Evolutionary conservation across 2,888 invertebrate species (phyloP), one percentile per base, ranked within the genome.

Genomic region (Amphipyra tragopoginis): DNA sequence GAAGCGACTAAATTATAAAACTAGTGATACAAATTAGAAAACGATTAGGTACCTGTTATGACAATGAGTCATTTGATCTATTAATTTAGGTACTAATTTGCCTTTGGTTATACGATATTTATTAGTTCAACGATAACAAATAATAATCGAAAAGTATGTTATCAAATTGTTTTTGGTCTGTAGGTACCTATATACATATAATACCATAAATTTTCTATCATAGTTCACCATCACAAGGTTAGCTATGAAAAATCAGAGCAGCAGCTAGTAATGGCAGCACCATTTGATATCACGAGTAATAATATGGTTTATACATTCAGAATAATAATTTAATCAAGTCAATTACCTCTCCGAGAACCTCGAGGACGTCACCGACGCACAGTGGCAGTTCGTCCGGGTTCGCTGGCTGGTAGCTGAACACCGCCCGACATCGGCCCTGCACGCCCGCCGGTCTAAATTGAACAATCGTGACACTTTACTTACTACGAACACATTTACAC

Each of bases 321-420:
- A 36, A 36, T 36, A 36, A 36, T 36, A 36, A 36, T 34, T 34
- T 34, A 9, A 34, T 9, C 3, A 39, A 55, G 55, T 58, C 57
- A 13, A 59, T 77, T 85, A 93, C 94, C 96, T 99, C 98, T 75
- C 97, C 97, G 75, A 98, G 95, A 77, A 99, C 97, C 86, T 98
- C 98, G 74, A 99, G 97, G 26, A 98, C 95, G 92, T 99, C 99
- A 72, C 98, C 98, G 44, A 98, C 97, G 78, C 96, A 96, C 68
- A 99, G 95, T 74, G 96, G 96, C 77, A 99, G 93, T 91, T 99
- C 99, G 94, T 99, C 99, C 64, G 97, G 97, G 89, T 99, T 98
- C 73, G 97, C 97, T 56, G 99, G 98, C 81, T 97, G 97, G 92
- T 99, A 99, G 90, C 97, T 98, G 93, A 97, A 98, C 76, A 98